A percentile compares a stretch with the other conserved stretches of the same genome.
Evolutionary conservation across 2,888 invertebrate genomes (phyloP).

Genomic region (Nowickia ferox): DNA sequence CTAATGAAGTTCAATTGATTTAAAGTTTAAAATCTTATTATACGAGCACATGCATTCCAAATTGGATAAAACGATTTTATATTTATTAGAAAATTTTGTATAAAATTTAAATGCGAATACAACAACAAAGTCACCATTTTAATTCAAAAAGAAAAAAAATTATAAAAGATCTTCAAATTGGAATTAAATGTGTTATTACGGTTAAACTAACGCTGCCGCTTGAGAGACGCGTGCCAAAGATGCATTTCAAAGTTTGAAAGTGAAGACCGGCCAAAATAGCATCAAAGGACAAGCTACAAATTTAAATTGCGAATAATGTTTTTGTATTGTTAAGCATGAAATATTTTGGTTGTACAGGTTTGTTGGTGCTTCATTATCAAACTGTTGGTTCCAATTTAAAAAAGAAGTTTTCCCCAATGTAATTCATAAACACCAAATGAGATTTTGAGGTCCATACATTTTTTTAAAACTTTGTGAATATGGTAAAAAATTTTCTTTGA

Average conservation of each 20-base stretch:
- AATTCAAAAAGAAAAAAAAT: background rate
- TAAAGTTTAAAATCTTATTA: background rate
- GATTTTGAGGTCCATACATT: too few species aligned
- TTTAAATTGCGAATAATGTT: too few species aligned
- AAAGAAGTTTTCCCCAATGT: too few species aligned
- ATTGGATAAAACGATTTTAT: background rate
- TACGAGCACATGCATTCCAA: background rate
- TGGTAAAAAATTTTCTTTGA: too few species aligned
- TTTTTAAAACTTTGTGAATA: too few species aligned
- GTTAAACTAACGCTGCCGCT: slow-evolving; percentile 14
- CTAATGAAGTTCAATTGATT: background rate
- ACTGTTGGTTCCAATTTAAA: too few species aligned
- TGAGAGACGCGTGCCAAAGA: slow-evolving; percentile 11
- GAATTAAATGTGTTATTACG: slow-evolving; percentile 14
- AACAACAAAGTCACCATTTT: background rate
- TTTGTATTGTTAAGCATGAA: too few species aligned
- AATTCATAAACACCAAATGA: too few species aligned
- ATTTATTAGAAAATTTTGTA: background rate
- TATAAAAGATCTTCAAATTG: background rate
- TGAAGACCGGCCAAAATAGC: too few species aligned
- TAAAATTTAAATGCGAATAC: background rate
- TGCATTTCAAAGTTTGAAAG: background rate
- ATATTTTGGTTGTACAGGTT: too few species aligned
- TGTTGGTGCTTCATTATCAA: too few species aligned
- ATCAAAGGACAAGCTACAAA: too few species aligned